phyloP scores from a whole-genome alignment of 2,797 vertebrate genomes.

The Cyprinodon diabolis region DNA sequence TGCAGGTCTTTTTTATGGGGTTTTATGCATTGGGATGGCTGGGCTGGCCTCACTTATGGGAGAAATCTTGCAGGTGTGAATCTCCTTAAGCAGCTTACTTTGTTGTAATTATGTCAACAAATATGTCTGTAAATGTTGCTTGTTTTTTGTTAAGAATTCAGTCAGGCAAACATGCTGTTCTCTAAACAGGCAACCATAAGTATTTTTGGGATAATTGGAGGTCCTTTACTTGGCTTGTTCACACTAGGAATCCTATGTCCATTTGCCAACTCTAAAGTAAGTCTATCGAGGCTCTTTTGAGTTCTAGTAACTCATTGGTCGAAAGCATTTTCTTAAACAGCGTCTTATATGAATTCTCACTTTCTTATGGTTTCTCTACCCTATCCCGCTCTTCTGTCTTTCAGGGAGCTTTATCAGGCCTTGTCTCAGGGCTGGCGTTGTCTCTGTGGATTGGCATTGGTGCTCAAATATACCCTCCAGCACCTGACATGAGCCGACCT shows the following conservation, averaged over 20 bases:
- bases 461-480: slow-evolving; percentile 83
- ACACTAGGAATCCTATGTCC: slow-evolving; percentile 80
- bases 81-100: background rate
- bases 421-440: slow-evolving; percentile 80
- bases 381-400: background rate
- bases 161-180: background rate
- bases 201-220: slow-evolving; percentile 79
- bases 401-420: slow-evolving; percentile 87
- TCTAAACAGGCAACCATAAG: slow-evolving; percentile 72
- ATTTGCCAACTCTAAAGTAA: slow-evolving; percentile 81
- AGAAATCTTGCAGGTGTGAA: slow-evolving; percentile 86
- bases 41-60: slow-evolving; percentile 90
- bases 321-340: background rate
- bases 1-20: slow-evolving; percentile 87
- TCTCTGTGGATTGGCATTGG: slow-evolving; percentile 90
- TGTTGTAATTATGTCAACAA: background rate
- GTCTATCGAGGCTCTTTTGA: slow-evolving; percentile 10
- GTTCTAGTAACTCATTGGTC: background rate
- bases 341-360: background rate
- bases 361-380: background rate
- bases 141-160: background rate
- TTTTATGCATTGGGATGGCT: slow-evolving; percentile 91
- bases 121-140: background rate
- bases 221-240: slow-evolving; percentile 83
- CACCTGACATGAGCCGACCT: slow-evolving; percentile 74